phyloP scores from a whole-genome alignment of 2,888 invertebrate species.

The Aleiodes alternator region DNA sequence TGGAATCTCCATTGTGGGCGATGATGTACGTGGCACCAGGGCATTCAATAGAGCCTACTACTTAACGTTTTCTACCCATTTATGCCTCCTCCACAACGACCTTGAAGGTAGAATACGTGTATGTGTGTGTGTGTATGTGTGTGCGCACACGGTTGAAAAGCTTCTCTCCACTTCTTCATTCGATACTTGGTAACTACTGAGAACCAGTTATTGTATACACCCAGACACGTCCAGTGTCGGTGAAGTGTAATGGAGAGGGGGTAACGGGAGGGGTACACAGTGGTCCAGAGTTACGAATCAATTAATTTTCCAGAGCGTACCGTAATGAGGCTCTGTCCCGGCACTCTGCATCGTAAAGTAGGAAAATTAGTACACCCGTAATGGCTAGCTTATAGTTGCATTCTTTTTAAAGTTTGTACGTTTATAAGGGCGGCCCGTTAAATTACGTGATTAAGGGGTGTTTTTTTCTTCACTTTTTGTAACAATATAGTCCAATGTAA shows the following conservation, averaged over 20 bases:
- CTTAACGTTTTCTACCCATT: constrained; percentile 26
- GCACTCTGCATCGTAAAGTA: constrained; percentile 44
- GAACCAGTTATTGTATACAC: constrained; percentile 45
- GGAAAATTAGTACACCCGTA: constrained; percentile 41
- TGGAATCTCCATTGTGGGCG: constrained; percentile 55
- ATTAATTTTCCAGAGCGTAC: constrained; percentile 43
- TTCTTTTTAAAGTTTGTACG: constrained; percentile 32
- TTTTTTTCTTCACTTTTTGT: not conserved
- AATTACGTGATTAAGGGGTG: constrained; percentile 27
- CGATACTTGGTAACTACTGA: constrained; percentile 3
- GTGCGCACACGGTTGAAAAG: constrained; percentile 1
- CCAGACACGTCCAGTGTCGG: not conserved
- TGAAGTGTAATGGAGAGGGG: too few relatives aligned
- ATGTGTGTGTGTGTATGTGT: not conserved
- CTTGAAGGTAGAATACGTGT: not conserved
- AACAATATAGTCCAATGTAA: not conserved
- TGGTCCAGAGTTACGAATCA: constrained; percentile 44
- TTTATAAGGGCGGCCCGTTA: constrained; percentile 39
- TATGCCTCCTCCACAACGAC: constrained; percentile 26
- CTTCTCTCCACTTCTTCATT: constrained; percentile 15
- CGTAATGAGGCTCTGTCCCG: constrained; percentile 40
- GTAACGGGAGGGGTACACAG: not conserved
- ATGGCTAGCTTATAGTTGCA: constrained; percentile 30
- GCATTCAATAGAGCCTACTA: constrained; percentile 42
- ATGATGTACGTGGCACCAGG: constrained; percentile 47